Conservation (phyloP, 2,797 vertebrate species). For the Selene dorsalis region DNA sequence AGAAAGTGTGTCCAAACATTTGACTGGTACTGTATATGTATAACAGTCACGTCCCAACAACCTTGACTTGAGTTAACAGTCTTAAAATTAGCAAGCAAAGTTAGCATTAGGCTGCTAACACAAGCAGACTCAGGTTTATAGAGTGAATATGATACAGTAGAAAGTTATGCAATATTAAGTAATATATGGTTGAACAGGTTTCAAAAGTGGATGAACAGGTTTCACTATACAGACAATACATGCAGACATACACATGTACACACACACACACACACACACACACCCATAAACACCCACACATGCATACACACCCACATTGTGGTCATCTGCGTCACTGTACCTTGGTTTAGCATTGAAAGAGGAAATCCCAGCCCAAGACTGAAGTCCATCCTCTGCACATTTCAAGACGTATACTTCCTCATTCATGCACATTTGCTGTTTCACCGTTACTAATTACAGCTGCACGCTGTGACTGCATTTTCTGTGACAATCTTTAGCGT, state of each 20-base stretch:
- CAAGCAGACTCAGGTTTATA: too few species aligned
- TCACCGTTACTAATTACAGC: background rate
- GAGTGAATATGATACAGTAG: background rate
- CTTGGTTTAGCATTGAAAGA: slow-evolving; percentile 54
- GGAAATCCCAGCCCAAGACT: slow-evolving; percentile 64
- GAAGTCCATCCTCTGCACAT: slow-evolving; percentile 52
- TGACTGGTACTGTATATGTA: too few species aligned
- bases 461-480: background rate
- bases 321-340: background rate
- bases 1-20: too few species aligned
- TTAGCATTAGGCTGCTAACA: too few species aligned
- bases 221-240: slow-evolving; percentile 7
- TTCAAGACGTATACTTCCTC: slow-evolving; percentile 63
- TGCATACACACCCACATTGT: slow-evolving; percentile 13
- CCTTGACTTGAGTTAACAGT: too few species aligned
- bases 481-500: background rate
- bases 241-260: slow-evolving; percentile 6
- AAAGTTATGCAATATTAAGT: too few species aligned
- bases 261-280: slow-evolving; percentile 28
- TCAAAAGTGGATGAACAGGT: slow-evolving; percentile 30
- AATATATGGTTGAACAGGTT: background rate
- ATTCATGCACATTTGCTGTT: slow-evolving; percentile 51
- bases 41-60: too few species aligned
- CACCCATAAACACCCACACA: slow-evolving; percentile 16
- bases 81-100: too few species aligned